A percentile compares a stretch with the other conserved stretches of the same genome.
phyloP scores from a whole-genome alignment of 1,140 invertebrate species.

The Dicyema japonicum region DNA sequence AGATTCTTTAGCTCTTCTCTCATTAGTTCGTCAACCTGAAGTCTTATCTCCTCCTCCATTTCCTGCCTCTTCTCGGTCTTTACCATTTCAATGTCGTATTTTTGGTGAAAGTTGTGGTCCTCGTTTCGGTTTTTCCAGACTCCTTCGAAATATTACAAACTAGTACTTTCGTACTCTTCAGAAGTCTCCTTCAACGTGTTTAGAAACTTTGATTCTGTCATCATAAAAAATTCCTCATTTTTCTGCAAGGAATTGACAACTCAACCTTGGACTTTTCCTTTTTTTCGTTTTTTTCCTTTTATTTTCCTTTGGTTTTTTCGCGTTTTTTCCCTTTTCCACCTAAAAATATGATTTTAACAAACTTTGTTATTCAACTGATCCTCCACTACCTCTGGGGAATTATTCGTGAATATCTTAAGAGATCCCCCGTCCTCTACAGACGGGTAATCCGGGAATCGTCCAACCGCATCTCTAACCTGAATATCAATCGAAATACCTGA shows the following conservation, averaged over 20 bases:
- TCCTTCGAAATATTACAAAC: slow-evolving; percentile 5
- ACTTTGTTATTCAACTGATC: slow-evolving; percentile 15
- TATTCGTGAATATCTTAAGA: slow-evolving; percentile 33
- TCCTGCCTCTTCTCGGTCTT: slow-evolving; percentile 40
- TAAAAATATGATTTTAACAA: neutral
- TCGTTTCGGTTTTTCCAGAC: slow-evolving; percentile 47
- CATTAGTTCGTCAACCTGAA: slow-evolving; percentile 47
- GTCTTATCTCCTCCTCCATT: slow-evolving; percentile 45
- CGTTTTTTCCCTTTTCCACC: slow-evolving; percentile 11
- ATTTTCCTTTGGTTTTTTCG: slow-evolving; percentile 8
- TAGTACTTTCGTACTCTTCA: slow-evolving; percentile 10
- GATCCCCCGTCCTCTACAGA: slow-evolving; percentile 57
- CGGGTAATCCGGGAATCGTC: slow-evolving; percentile 56
- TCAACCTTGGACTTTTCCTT: slow-evolving; percentile 8
- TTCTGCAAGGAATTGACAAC: slow-evolving; percentile 7
- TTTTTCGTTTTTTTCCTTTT: slow-evolving; percentile 12
- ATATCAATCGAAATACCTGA: slow-evolving; percentile 9
- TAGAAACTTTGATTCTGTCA: slow-evolving; percentile 17
- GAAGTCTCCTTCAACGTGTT: slow-evolving; percentile 12
- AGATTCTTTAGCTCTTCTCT: slow-evolving; percentile 42
- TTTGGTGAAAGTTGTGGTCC: slow-evolving; percentile 29
- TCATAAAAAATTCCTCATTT: slow-evolving; percentile 21
- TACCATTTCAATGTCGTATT: slow-evolving; percentile 39
- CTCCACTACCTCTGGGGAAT: slow-evolving; percentile 17
- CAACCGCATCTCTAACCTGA: slow-evolving; percentile 25